These are phyloP conservation scores for Deilephila elpenor DNA, from an alignment of 2,888 invertebrate species.

Conservation along the genomic window DNA sequence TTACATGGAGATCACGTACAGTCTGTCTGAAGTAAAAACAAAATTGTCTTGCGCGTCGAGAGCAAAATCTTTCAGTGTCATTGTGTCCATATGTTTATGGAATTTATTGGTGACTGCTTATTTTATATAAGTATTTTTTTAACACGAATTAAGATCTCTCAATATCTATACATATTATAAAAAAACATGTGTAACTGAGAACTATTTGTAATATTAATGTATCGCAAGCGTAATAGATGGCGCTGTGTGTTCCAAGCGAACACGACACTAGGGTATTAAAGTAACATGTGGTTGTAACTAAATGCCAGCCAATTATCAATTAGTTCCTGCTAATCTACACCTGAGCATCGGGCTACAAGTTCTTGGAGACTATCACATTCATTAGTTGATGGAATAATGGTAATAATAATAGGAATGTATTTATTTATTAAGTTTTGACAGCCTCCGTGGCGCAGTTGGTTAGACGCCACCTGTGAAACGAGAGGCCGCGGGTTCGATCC, in stretches of 20 bases:
- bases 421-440: not conserved
- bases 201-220: not conserved
- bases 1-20: constrained; percentile 49
- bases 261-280: not conserved
- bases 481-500: too few relatives aligned
- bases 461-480: too few relatives aligned
- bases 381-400: not conserved
- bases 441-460: too few relatives aligned
- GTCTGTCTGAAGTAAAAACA: constrained; percentile 38
- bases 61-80: constrained; percentile 17
- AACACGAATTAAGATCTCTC: not conserved
- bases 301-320: not conserved
- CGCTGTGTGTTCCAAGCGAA: not conserved
- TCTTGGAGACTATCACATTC: not conserved
- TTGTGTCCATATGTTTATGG: not conserved
- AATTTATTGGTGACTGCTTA: not conserved
- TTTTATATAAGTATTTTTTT: not conserved
- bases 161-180: not conserved
- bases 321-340: not conserved
- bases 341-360: not conserved
- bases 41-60: constrained; percentile 16
- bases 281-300: not conserved
- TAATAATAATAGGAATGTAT: not conserved
- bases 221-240: not conserved
- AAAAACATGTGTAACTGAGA: too few relatives aligned